These are phyloP conservation scores for Symphodus melops DNA, from an alignment of 2,113 vertebrate species.

Conservation along the genomic window DNA sequence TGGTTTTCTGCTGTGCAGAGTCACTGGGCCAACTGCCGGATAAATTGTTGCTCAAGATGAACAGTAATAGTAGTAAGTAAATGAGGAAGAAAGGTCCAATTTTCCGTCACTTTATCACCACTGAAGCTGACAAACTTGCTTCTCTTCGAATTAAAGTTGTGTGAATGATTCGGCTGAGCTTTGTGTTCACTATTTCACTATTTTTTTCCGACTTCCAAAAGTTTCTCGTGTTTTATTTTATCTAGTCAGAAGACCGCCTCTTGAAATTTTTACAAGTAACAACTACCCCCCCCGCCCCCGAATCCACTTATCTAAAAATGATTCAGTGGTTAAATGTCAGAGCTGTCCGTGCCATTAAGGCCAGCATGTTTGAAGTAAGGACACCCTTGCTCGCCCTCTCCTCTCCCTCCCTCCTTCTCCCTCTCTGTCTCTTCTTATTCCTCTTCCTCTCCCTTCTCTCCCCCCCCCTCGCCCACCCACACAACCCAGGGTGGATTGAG, in stretches of 20 bases:
- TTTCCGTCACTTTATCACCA: not conserved
- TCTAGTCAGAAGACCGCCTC: constrained; percentile 32
- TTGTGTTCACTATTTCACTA: not conserved
- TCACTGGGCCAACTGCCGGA: constrained; percentile 1
- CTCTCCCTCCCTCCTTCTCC: constrained; percentile 32
- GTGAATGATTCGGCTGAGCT: not conserved
- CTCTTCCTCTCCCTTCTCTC: constrained; percentile 37
- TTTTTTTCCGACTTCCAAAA: not conserved
- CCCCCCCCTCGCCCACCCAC: constrained; percentile 18
- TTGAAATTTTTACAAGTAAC: constrained; percentile 46
- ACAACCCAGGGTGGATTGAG: constrained; percentile 82
- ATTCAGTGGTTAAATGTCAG: constrained; percentile 82
- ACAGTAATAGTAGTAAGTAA: not conserved
- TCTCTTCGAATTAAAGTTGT: not conserved
- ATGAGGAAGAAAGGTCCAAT: not conserved
- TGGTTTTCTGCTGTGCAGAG: not conserved
- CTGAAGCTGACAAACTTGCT: not conserved
- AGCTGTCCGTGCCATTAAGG: constrained; percentile 86
- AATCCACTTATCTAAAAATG: constrained; percentile 77
- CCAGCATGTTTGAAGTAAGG: constrained; percentile 82
- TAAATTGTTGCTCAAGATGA: constrained; percentile 16
- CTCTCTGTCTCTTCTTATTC: constrained; percentile 60
- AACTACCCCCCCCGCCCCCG: constrained; percentile 30
- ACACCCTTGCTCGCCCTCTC: constrained; percentile 54
- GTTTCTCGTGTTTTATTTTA: constrained; percentile 29